Evolutionary conservation across 1,140 invertebrate species (phyloP).

Genomic region (Chelonus insularis): DNA sequence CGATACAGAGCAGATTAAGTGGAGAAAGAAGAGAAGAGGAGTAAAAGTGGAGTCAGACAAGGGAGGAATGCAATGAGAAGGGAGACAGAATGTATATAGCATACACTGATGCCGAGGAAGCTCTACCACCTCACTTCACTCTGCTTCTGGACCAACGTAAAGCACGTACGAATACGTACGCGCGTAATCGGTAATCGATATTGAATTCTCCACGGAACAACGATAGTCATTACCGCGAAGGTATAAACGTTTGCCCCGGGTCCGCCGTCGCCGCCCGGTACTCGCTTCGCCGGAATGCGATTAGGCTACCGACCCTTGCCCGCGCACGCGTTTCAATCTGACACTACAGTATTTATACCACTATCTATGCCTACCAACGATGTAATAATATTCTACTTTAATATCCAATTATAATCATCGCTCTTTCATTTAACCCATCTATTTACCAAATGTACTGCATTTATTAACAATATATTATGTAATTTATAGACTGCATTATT

Average conservation of each 20-base stretch:
- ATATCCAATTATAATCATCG: background rate
- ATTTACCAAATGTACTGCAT: too few relatives aligned
- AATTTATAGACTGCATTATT: too few relatives aligned
- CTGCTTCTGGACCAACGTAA: conserved; percentile 16
- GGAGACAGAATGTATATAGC: background rate
- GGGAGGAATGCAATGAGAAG: background rate
- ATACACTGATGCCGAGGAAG: too few relatives aligned
- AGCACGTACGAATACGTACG: conserved; percentile 30
- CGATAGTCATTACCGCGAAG: conserved; percentile 34
- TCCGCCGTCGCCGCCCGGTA: background rate
- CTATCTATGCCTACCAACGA: background rate
- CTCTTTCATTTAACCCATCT: background rate
- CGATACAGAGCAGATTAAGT: background rate
- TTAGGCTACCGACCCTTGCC: conserved; percentile 7
- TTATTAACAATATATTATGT: too few relatives aligned
- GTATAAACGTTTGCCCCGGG: conserved; percentile 22
- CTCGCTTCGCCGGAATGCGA: conserved; percentile 20
- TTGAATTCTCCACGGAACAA: conserved; percentile 36
- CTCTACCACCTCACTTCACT: too few relatives aligned
- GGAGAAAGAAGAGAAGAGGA: background rate
- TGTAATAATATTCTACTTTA: background rate
- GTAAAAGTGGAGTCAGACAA: background rate
- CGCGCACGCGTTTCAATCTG: conserved; percentile 23
- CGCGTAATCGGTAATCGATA: conserved; percentile 37
- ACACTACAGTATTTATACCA: conserved; percentile 2